Base-by-base conservation (phyloP, 2,113 vertebrate genomes). In the Larimichthys polyactis region DNA sequence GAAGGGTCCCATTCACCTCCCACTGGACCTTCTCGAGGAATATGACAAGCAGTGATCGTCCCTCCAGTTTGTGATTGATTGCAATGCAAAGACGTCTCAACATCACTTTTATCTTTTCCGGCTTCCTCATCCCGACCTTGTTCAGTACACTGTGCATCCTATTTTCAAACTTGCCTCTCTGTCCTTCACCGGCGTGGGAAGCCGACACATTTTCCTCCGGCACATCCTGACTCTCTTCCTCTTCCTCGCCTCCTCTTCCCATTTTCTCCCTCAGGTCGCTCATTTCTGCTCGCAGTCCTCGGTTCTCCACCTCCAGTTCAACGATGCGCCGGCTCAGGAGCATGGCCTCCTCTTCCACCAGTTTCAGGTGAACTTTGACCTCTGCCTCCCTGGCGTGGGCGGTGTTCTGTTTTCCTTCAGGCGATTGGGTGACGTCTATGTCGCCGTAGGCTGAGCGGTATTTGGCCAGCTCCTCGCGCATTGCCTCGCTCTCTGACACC, bases 261-360 rank as follows among this genome's bases (percentile, higher is more conserved):
- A 84, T 76, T 95, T 93, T 77, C 94, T 97, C 96, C 79, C 95
- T 96, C 90, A 97, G 93, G 44, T 97, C 96, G 0, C 96, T 95
- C 98, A 99, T 98, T 92, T 99, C 98, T 0, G 97, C 97, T 71
- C 96, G 93, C 89, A 99, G 89, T 22, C 98, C 98, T 0, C 98
- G 96, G 92, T 99, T 99, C 83, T 99, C 98, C 91, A 99, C 96
- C 92, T 99, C 98, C 80, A 99, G 94, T 87, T 99, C 98, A 32
- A 99, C 98, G 1, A 98, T 98, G 79, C 97, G 96, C 24, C 98
- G 93, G 91, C 98, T 99, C 72, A 99, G 92, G 84, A 99, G 95
- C 59, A 96, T 99, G 89, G 98, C 98, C 86, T 99, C 98, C 89
- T 99, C 98, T 82, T 99, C 98, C 75, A 99, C 97, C 79, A 99